Evolutionary conservation across 2,797 vertebrate species (phyloP), one percentile per base, ranked within the genome.

Genomic region (Brachyrhaphis roseni): DNA sequence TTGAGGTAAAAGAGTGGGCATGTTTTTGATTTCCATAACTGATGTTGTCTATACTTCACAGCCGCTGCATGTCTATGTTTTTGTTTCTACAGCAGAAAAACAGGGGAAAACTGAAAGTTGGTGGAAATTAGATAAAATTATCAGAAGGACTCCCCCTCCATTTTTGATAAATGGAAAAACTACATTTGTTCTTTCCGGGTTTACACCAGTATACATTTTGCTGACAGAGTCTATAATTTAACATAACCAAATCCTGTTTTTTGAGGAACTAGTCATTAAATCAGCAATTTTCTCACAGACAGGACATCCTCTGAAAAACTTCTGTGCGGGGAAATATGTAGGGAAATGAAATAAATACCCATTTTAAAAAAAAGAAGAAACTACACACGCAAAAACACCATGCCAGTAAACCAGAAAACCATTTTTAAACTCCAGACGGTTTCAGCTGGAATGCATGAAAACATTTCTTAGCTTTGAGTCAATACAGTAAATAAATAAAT

Each of bases 41-140:
- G 49, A 79, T 86, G 82, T 78, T 78, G 59, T 75, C 26, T 72
- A n/a, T 64, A 70, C 34, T n/a, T 7, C 26, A 55, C 20, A 81
- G 18, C 68, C 72, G 79, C 46, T 20, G 15, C 12, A 73, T 15
- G 6, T 59, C 20, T 5, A 72, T 10, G 4, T 23, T 36, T 28
- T 15, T n/a, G 8, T 15, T 62, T 36, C 62, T 64, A 49, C 49
- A 74, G 59, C 49, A 23, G 39, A 62, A 31, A 57, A 43, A 36
- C 8, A 59, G 5, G 7, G 20, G 16, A 15, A 75, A 10, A 31
- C 36, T 23, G 26, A 20, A 74, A 36, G 31, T 2, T 15, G 49
- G n/a, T 39, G n/a, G 34, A 55, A n/a, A 74, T 6, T 2, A 39
- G n/a, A 34, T 34, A 5, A 28, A 10, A 72, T 15, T 8, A 28